A percentile compares a stretch with the other conserved stretches of the same genome.
phyloP scores from a whole-genome alignment of 2,113 vertebrate genomes.

The Elaphurus davidianus region DNA sequence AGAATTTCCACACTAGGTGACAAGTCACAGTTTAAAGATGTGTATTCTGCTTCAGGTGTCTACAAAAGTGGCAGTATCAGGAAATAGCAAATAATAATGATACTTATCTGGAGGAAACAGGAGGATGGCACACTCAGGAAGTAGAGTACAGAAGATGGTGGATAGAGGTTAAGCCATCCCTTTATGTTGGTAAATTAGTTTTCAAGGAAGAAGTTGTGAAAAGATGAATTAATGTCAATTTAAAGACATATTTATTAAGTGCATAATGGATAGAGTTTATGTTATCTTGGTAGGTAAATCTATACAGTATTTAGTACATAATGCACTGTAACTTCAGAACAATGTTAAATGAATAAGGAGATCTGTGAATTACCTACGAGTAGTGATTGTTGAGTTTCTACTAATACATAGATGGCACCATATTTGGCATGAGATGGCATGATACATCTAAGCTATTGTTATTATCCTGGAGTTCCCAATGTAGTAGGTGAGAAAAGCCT shows the following conservation, averaged over 20 bases:
- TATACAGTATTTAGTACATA: neutral
- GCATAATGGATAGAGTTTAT: neutral
- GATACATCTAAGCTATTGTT: neutral
- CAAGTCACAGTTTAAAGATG: slow-evolving; percentile 69
- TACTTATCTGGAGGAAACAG: neutral
- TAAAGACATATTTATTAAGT: neutral
- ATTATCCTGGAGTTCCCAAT: neutral
- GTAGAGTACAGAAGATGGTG: neutral
- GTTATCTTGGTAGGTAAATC: neutral
- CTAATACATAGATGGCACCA: neutral
- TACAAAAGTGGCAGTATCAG: neutral
- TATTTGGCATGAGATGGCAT: neutral
- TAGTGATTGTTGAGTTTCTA: neutral
- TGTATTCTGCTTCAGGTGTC: neutral
- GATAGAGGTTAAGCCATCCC: neutral
- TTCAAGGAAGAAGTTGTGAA: neutral
- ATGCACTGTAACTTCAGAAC: neutral
- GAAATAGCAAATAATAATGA: neutral
- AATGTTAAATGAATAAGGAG: neutral
- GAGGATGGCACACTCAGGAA: neutral
- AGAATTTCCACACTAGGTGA: slow-evolving; percentile 73
- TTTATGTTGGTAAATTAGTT: neutral
- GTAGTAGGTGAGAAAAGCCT: neutral
- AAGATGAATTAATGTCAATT: neutral
- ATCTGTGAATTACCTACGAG: neutral